Evolutionary conservation across 2,888 invertebrate species (phyloP), one percentile per base, ranked within the genome.

Genomic region (Lasioglossum pauxillum): DNA sequence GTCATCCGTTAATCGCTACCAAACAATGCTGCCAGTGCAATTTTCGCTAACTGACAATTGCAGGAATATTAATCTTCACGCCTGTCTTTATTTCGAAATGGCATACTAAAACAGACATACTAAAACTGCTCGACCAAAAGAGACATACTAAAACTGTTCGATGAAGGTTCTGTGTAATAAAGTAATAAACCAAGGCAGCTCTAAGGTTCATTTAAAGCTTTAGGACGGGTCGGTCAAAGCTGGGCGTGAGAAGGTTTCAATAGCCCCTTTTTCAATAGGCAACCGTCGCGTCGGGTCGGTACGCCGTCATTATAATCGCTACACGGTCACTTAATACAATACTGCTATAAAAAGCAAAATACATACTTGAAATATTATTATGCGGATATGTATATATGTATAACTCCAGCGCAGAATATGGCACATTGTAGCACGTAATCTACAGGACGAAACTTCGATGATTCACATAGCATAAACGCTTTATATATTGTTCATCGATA

Each of bases 1-100:
- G 75, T 78, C 23, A 23, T 53, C 23, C 2, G 53, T 23, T n/a
- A 53, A 53, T 53, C 53, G 8, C 53, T 23, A 53, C 10, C 53
- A 8, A 53, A 10, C 53, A 53, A 10, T 23, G n/a, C 53, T 53
- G n/a, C n/a, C 53, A n/a, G 67, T 46, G 53, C 79, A 88, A 84
- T 79, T 79, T 82, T 79, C 80, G 69, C 23, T 27, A 72, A 75
- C 49, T 7, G 73, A 72, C 64, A 69, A 80, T 78, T 75, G 73
- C 69, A 27, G 64, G n/a, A 67, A 19, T 78, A 75, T 82, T 82
- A 5, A 64, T 64, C 5, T 27, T 64, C 60, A 14, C 2, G 27
- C 5, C 5, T 53, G 27, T 19, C 31, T 35, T 7, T 7, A 8
- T 67, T 67, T 35, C 19, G 19, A 67, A 67, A 35, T 44, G 14